Base-by-base conservation (phyloP, 2,113 vertebrate genomes). In the Tragelaphus buxtoni region DNA sequence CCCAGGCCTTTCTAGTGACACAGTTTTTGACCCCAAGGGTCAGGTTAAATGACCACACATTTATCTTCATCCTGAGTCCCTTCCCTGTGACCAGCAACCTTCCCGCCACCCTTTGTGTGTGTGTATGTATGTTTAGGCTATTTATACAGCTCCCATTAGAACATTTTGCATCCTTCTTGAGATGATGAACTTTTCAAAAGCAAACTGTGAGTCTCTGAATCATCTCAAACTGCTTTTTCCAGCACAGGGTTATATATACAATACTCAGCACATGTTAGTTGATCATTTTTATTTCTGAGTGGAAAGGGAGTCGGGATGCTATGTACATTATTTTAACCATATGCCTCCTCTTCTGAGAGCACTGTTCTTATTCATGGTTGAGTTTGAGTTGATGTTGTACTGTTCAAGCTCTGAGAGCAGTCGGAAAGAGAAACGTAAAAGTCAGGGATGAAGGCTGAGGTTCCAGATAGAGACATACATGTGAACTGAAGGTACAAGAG, bases 111-210 rank as follows among this genome's bases (percentile, higher is more conserved):
- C 35, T 30, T 16, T 20, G 11, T 47, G n/a, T 11, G 28, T 51
- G 28, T 26, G 14, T 39, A 6, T 35, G 20, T 16, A 53, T 49
- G 28, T 79, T 69, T 17, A 72, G n/a, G 5, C 16, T 56, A 8
- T 58, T 72, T 80, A 92, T 55, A 76, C 49, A 91, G 91, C 81
- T 90, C 77, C 81, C 8, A 95, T 83, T 55, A 88, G 49, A 96
- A 94, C 72, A 93, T 77, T 55, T 24, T 56, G 28, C 63, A 35
- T 60, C 12, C n/a, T 90, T 88, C 47, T 77, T 91, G 85, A 60
- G 39, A 85, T 26, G 72, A 45, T 74, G 65, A 32, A n/a, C 53
- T 93, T 84, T 89, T 91, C 81, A 83, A 86, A 84, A 87, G 90
- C 24, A 90, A 80, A 81, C 69, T 93, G 7, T 60, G 83, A 80